Conservation (phyloP, 2,888 invertebrate species). For the Tryphoninae sp. region DNA sequence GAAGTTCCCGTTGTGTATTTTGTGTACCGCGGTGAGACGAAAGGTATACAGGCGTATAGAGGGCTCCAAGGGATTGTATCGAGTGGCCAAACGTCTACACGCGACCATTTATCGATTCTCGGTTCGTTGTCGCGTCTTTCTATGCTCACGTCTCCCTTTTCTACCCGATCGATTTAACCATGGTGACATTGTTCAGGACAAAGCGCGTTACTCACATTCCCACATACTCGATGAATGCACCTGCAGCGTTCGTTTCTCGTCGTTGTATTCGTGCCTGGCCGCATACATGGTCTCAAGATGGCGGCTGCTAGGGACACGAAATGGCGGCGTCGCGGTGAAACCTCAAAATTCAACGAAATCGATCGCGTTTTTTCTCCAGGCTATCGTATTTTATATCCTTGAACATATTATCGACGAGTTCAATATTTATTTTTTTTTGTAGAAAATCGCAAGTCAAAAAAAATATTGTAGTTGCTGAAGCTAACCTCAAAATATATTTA, state of each 20-base stretch:
- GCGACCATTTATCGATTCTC: constrained; percentile 45
- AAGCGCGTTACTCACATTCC: constrained; percentile 2
- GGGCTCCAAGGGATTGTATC: constrained; percentile 46
- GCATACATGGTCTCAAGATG: not conserved
- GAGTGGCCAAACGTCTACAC: constrained; percentile 21
- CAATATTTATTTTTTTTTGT: not conserved
- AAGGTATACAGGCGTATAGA: constrained; percentile 17
- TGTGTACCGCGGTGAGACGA: constrained; percentile 39
- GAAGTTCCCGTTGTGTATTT: constrained; percentile 28
- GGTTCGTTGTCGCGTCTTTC: constrained; percentile 14
- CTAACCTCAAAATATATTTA: no score
- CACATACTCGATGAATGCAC: not conserved
- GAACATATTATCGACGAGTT: not conserved
- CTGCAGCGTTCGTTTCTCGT: constrained; percentile 1
- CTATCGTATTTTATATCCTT: no score
- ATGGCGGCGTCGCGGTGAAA: not conserved
- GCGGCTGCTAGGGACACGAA: not conserved
- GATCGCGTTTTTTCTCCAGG: not conserved
- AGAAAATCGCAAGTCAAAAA: no score
- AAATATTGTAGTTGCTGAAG: no score
- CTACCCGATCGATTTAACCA: constrained; percentile 27
- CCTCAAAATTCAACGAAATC: not conserved
- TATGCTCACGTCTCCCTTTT: not conserved
- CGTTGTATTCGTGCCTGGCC: not conserved
- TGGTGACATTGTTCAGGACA: constrained; percentile 3